phyloP scores from a whole-genome alignment of 2,797 vertebrate species.

The Sebastolobus alascanus region DNA sequence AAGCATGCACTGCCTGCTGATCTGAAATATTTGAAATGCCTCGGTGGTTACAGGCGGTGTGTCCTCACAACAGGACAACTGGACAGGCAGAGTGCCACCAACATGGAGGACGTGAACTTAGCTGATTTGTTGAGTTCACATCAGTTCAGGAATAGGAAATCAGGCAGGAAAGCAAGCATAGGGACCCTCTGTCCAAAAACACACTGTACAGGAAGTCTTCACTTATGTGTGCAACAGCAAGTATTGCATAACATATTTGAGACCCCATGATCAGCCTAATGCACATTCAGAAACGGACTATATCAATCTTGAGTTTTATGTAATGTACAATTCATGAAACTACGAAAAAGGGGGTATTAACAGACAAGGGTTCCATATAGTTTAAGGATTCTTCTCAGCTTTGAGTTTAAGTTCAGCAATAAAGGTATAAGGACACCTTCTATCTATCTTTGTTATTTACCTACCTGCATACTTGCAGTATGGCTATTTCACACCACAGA shows the following conservation, averaged over 20 bases:
- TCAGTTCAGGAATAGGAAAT: slow-evolving; percentile 6
- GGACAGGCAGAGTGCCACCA: background rate
- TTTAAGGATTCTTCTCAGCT: background rate
- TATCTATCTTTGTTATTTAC: background rate
- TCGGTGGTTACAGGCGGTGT: slow-evolving; percentile 23
- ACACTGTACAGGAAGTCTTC: slow-evolving; percentile 27
- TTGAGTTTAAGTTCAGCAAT: background rate
- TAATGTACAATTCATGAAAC: background rate
- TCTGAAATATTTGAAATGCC: slow-evolving; percentile 59
- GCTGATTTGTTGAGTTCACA: background rate
- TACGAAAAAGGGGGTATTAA: too few relatives aligned
- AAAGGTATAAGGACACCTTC: background rate
- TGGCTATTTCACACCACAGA: background rate
- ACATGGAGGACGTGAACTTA: slow-evolving; percentile 5
- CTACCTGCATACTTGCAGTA: background rate
- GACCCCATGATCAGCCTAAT: background rate
- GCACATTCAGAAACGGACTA: background rate
- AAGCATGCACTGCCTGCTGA: slow-evolving; percentile 57
- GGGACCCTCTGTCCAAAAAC: background rate
- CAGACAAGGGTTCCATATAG: background rate
- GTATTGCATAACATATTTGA: background rate
- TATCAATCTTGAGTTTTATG: background rate
- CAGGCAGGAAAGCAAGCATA: background rate
- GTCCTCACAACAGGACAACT: slow-evolving; percentile 19
- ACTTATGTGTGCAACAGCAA: slow-evolving; percentile 13